Evolutionary conservation across 2,888 invertebrate genomes (phyloP).

Genomic region (Oxytorus armatus): DNA sequence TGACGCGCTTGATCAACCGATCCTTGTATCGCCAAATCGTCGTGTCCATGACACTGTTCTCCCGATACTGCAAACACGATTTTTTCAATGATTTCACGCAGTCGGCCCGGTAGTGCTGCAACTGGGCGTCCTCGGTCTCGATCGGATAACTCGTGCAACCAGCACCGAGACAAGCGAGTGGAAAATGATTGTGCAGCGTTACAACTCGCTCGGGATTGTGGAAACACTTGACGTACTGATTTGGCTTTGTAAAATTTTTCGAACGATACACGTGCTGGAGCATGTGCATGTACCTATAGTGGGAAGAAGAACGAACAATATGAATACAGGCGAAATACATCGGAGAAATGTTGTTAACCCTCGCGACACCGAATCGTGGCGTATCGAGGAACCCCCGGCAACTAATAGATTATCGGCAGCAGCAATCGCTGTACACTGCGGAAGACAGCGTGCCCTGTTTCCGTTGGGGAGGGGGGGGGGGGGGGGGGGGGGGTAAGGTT

Average conservation of each 20-base stretch:
- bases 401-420: no score
- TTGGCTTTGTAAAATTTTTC: slow-evolving; percentile 96
- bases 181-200: slow-evolving; percentile 96
- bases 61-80: slow-evolving; percentile 92
- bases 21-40: slow-evolving; percentile 96
- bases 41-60: slow-evolving; percentile 93
- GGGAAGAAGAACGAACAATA: slow-evolving; percentile 40
- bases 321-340: background rate
- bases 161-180: slow-evolving; percentile 93
- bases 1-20: slow-evolving; percentile 89
- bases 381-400: no score
- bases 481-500: no score
- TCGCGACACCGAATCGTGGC: no score
- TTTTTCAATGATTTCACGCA: slow-evolving; percentile 95
- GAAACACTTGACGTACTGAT: slow-evolving; percentile 97
- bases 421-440: no score
- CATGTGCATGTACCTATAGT: slow-evolving; percentile 93
- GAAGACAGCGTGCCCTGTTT: no score
- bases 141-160: slow-evolving; percentile 93
- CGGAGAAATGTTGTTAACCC: no score
- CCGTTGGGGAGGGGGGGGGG: no score
- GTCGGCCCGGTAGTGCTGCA: slow-evolving; percentile 97
- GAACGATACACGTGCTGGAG: slow-evolving; percentile 95
- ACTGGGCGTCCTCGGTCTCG: slow-evolving; percentile 92
- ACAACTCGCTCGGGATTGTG: slow-evolving; percentile 96